Conservation (phyloP, 2,113 vertebrate species). For the Zeus faber region DNA sequence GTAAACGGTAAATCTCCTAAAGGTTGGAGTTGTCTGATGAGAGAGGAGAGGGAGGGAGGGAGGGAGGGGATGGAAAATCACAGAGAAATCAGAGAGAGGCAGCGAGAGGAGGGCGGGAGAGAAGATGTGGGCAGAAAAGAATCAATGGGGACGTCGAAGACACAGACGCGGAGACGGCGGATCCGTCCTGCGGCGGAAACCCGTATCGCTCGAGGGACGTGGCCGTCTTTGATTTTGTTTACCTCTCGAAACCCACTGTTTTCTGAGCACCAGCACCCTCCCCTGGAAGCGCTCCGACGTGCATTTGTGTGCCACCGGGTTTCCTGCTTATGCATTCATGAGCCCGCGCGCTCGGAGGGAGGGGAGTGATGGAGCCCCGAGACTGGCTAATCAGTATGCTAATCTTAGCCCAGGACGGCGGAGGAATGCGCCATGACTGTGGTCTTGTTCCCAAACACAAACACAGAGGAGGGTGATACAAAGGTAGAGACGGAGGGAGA, state of each 20-base stretch:
- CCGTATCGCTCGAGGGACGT: too few relatives aligned
- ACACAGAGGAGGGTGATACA: not conserved
- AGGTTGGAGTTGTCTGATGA: too few relatives aligned
- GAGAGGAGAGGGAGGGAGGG: too few relatives aligned
- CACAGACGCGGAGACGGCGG: too few relatives aligned
- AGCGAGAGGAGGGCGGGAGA: too few relatives aligned
- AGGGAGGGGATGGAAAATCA: too few relatives aligned
- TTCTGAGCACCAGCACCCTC: conserved; percentile 85
- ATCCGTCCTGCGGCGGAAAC: too few relatives aligned
- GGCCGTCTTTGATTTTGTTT: conserved; percentile 41
- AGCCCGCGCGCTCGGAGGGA: conserved; percentile 37
- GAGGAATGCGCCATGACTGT: conserved; percentile 32
- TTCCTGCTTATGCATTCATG: conserved; percentile 54
- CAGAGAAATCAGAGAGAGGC: too few relatives aligned
- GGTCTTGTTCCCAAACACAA: conserved; percentile 25
- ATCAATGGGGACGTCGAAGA: too few relatives aligned
- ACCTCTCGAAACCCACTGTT: conserved; percentile 18
- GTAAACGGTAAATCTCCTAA: too few relatives aligned
- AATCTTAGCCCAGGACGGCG: conserved; percentile 51
- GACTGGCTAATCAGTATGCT: conserved; percentile 66
- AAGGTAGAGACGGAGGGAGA: not conserved
- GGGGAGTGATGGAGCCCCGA: conserved; percentile 30
- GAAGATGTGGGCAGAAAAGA: too few relatives aligned
- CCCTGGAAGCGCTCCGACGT: conserved; percentile 80
- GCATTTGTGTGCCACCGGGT: conserved; percentile 55